Conservation (phyloP, 2,888 invertebrate species). For the Cephus runcator region DNA sequence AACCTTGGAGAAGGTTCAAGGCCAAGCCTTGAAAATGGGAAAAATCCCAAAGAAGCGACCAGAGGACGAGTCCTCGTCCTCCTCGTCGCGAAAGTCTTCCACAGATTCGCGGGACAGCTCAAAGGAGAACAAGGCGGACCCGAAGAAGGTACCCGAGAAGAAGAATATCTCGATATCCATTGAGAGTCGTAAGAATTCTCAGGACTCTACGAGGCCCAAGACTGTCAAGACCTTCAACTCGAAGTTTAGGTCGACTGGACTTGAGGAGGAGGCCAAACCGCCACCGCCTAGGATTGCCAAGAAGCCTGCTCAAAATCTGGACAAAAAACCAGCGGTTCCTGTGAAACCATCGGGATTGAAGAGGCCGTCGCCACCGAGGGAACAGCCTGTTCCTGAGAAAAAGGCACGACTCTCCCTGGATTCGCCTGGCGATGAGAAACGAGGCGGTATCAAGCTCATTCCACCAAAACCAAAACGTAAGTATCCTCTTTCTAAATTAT, state of each 20-base stretch:
- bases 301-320: conserved; percentile 60
- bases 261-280: conserved; percentile 89
- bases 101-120: conserved; percentile 59
- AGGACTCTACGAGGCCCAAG: conserved; percentile 79
- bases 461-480: conserved; percentile 92
- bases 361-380: conserved; percentile 63
- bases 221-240: conserved; percentile 93
- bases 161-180: conserved; percentile 85
- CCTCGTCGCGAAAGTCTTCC: conserved; percentile 46
- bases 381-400: conserved; percentile 73
- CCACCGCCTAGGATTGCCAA: conserved; percentile 79
- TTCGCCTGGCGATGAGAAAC: conserved; percentile 71
- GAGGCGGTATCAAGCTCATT: conserved; percentile 86
- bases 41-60: conserved; percentile 80
- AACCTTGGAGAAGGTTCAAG: conserved; percentile 74
- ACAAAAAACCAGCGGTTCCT: conserved; percentile 61
- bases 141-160: conserved; percentile 66
- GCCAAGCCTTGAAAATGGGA: conserved; percentile 78
- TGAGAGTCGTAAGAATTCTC: conserved; percentile 76
- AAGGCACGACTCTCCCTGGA: conserved; percentile 72
- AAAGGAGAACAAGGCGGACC: conserved; percentile 60
- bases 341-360: conserved; percentile 67
- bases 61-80: conserved; percentile 61
- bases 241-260: conserved; percentile 90
- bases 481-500: conserved; percentile 66